Evolutionary conservation across 1,140 invertebrate species (phyloP).

Genomic region (Macrocentrus cingulum): DNA sequence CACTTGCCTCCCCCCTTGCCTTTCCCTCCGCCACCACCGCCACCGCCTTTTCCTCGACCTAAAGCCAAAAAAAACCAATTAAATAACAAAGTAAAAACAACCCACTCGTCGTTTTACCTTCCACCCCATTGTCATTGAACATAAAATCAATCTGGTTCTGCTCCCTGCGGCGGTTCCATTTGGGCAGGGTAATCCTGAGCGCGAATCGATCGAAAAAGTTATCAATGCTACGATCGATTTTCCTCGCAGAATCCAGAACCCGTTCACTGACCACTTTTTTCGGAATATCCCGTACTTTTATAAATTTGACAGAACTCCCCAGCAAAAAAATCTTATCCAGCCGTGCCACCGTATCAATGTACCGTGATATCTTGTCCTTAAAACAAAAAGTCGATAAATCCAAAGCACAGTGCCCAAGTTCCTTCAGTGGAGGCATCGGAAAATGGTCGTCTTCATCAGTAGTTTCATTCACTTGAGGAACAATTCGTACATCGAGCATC

Average conservation of each 20-base stretch:
- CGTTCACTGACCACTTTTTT: conserved; percentile 25
- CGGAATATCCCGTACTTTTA: conserved; percentile 42
- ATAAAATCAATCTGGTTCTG: conserved; percentile 51
- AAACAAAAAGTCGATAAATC: conserved; percentile 59
- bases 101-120: not conserved
- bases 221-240: conserved; percentile 59
- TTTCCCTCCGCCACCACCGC: conserved; percentile 40
- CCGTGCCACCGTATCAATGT: conserved; percentile 55
- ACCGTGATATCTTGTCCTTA: conserved; percentile 58
- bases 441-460: conserved; percentile 37
- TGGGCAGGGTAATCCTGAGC: conserved; percentile 52
- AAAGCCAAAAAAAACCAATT: not conserved
- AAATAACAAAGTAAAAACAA: not conserved
- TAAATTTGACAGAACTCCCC: conserved; percentile 59
- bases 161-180: conserved; percentile 42
- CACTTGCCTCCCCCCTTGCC: conserved; percentile 56
- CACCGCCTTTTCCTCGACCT: conserved; percentile 50
- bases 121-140: conserved; percentile 41
- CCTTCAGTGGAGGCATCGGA: conserved; percentile 46
- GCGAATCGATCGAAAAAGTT: conserved; percentile 62
- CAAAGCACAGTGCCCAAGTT: conserved; percentile 46
- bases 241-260: conserved; percentile 41
- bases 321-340: conserved; percentile 59
- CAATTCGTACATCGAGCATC: conserved; percentile 42
- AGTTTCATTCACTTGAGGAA: conserved; percentile 35